A percentile compares a stretch with the other conserved stretches of the same genome.
phyloP scores from a whole-genome alignment of 2,113 vertebrate species.

The Campylomormyrus tamandua region DNA sequence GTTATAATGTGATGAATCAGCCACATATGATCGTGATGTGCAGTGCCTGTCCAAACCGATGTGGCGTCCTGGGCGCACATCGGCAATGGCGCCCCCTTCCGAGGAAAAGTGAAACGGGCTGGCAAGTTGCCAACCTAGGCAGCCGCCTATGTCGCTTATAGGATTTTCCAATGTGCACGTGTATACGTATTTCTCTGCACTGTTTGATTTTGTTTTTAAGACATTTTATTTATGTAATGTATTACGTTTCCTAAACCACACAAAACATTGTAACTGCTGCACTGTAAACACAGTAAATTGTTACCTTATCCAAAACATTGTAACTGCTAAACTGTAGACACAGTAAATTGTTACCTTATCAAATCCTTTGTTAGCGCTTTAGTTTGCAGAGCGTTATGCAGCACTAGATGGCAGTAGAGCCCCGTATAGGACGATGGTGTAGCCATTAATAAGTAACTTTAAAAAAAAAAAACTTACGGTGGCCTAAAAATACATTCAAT shows the following conservation, averaged over 20 bases:
- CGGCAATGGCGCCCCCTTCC: neutral
- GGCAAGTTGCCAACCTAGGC: neutral
- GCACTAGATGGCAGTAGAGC: constrained; percentile 51
- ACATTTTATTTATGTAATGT: neutral
- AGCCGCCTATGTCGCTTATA: neutral
- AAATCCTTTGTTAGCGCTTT: neutral
- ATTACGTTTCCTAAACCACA: neutral
- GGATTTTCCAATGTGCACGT: neutral
- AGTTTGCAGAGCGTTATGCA: neutral
- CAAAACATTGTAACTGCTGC: neutral
- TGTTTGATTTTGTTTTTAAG: neutral
- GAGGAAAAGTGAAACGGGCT: neutral
- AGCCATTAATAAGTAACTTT: neutral
- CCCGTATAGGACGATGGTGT: constrained; percentile 19
- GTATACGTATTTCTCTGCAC: neutral
- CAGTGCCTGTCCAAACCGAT: neutral
- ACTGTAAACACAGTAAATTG: neutral
- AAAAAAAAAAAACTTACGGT: neutral
- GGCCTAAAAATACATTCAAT: neutral
- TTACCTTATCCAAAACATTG: neutral
- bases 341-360: neutral
- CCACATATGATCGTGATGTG: neutral
- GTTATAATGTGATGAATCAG: neutral
- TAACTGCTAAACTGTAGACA: neutral
- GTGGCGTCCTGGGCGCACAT: neutral